Base-by-base conservation (phyloP, 2,797 vertebrate species). In the Florisuga fusca region DNA sequence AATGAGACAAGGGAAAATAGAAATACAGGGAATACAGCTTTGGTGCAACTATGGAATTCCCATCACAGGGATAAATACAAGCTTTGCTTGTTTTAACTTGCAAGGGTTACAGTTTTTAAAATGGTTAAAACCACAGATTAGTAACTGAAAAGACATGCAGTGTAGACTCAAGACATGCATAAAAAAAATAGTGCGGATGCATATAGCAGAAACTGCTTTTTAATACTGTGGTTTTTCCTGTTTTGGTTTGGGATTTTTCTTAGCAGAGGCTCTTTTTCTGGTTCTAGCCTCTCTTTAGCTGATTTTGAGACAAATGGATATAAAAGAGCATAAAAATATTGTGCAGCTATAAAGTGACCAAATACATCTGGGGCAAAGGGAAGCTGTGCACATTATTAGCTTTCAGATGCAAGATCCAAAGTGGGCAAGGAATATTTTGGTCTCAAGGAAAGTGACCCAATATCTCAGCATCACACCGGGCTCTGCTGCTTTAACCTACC, bases 171-270 rank as follows among this genome's bases (percentile, higher is more conserved):
- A 71, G 85, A 80, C 34, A 53, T 22, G 13, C 21, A 31, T 57
- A 61, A 95, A 82, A 75, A 33, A 66, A 75, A 90, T 26, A 82
- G 27, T 84, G 29, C 7, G 76, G 90, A 96, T 81, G 51, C 43
- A 79, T 75, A 29, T 69, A 91, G 84, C 63, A 94, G 77, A 88
- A 87, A 26, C 13, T 62, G 21, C 7, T 27, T 84, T 77, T 81
- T 71, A 55, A 74, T 48, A 27, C 29, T 41, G 14, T 61, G 58
- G 3, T 3, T 63, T 78, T 74, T 84, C 58, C 53, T 81, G 13
- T 19, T 77, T 91, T 59, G 10, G 4, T 89, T 75, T 59, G 68
- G 2, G 3, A 1, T n/a, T 93, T 89, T 43, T 61, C 59, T 82
- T 34, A 46, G 48, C 43, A 62, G 27, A 84, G 43, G 23, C 73